These are phyloP conservation scores for Delichon dasypus DNA, from an alignment of 2,797 vertebrate genomes.

Conservation along the genomic window DNA sequence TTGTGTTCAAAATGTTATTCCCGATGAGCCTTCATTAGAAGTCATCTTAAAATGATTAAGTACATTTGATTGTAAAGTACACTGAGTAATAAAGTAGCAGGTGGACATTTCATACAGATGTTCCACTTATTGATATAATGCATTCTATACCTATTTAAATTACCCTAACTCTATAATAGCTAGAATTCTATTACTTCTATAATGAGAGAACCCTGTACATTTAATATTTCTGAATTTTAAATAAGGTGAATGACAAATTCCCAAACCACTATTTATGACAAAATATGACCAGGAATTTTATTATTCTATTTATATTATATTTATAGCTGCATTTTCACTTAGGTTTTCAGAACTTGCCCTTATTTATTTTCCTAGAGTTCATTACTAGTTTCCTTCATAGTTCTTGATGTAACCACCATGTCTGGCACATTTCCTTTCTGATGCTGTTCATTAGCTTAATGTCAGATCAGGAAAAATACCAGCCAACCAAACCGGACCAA, in stretches of 20 bases:
- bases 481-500: not conserved
- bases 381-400: constrained; percentile 58
- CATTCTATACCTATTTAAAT: constrained; percentile 74
- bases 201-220: constrained; percentile 74
- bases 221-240: constrained; percentile 83
- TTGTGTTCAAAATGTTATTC: constrained; percentile 79
- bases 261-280: constrained; percentile 77
- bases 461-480: constrained; percentile 3
- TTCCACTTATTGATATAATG: constrained; percentile 75
- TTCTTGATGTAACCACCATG: constrained; percentile 27
- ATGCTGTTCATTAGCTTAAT: constrained; percentile 66
- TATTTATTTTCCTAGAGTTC: constrained; percentile 73
- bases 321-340: constrained; percentile 69
- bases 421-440: constrained; percentile 72
- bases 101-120: constrained; percentile 76
- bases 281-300: constrained; percentile 78
- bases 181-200: constrained; percentile 79
- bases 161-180: constrained; percentile 76
- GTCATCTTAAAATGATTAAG: constrained; percentile 74
- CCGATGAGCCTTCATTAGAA: constrained; percentile 72
- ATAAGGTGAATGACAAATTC: constrained; percentile 77
- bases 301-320: constrained; percentile 75
- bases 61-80: constrained; percentile 69
- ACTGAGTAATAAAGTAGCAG: constrained; percentile 68
- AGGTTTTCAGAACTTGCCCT: constrained; percentile 67